Conservation (phyloP, 2,113 vertebrate species). For the Stictonetta naevosa region DNA sequence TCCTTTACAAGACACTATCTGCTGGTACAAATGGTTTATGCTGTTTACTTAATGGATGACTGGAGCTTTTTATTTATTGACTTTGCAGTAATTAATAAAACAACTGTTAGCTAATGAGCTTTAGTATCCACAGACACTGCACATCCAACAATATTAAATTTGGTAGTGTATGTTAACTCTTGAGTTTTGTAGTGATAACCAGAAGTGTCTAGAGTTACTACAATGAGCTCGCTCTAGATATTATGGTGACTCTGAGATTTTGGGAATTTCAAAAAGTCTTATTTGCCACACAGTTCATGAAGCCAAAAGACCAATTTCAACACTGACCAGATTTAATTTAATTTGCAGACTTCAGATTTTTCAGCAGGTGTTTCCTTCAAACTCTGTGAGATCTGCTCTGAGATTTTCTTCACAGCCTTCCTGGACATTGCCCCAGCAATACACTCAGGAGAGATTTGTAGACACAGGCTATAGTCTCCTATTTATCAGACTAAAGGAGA, state of each 20-base stretch:
- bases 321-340: neutral
- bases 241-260: neutral
- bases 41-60: neutral
- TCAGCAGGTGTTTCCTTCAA: neutral
- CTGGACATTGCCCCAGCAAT: neutral
- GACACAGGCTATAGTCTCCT: neutral
- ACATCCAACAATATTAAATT: neutral
- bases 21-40: neutral
- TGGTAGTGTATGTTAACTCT: neutral
- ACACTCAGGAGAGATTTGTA: neutral
- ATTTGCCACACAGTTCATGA: neutral
- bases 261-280: neutral
- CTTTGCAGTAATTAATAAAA: neutral
- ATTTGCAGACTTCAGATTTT: neutral
- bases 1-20: neutral
- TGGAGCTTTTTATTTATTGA: neutral
- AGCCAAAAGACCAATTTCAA: neutral
- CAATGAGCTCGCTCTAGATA: rapidly evolving
- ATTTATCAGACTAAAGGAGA: neutral
- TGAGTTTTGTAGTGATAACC: neutral
- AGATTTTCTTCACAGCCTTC: neutral
- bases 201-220: neutral
- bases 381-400: neutral
- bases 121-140: neutral
- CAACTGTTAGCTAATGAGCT: neutral